phyloP scores from a whole-genome alignment of 2,113 vertebrate species.

The Xenopus laevis region DNA sequence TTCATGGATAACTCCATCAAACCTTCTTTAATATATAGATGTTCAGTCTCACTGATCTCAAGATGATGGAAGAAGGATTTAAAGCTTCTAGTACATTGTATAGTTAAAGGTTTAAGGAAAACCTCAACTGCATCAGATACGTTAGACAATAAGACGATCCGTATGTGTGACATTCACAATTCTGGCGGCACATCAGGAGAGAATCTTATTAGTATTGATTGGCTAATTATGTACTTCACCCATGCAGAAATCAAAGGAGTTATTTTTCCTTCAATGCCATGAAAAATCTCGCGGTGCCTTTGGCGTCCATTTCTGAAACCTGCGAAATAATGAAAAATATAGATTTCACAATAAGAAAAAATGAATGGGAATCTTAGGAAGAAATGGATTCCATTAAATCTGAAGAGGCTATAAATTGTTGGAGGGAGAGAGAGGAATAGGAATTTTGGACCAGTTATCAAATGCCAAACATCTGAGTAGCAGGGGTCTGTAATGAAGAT shows the following conservation, averaged over 20 bases:
- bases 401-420: constrained; percentile 17
- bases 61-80: too few species aligned
- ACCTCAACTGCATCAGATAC: background rate
- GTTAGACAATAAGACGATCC: too few species aligned
- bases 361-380: background rate
- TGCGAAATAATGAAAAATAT: background rate
- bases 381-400: background rate
- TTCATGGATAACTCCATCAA: too few species aligned
- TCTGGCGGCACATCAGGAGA: background rate
- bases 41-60: too few species aligned
- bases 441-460: constrained; percentile 9
- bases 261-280: background rate
- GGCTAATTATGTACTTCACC: background rate
- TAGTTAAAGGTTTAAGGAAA: background rate
- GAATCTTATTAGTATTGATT: background rate
- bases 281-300: background rate
- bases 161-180: background rate
- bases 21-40: too few species aligned
- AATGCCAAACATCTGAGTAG: constrained; percentile 12
- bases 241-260: background rate
- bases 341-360: background rate
- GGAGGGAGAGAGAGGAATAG: background rate
- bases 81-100: background rate
- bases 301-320: background rate
- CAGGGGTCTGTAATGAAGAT: background rate